Evolutionary conservation across 2,113 vertebrate species (phyloP).

Genomic region (Gallinago media): DNA sequence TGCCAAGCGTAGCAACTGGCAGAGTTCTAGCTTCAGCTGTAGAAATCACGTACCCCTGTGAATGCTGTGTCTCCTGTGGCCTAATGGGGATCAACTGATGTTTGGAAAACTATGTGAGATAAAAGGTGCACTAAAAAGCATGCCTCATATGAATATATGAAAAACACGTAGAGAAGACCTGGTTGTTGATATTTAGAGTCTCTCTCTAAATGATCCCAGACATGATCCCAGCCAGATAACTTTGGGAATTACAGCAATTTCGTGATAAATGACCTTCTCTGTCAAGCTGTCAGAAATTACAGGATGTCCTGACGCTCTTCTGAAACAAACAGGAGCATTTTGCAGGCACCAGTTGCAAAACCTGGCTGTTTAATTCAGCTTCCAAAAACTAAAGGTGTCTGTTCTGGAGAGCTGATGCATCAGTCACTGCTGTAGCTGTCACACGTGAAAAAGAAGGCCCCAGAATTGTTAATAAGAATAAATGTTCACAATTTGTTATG

Average conservation of each 20-base stretch:
- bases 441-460: not conserved
- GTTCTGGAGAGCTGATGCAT: not conserved
- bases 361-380: not conserved
- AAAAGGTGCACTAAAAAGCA: not conserved
- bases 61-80: not conserved
- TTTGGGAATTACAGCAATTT: not conserved
- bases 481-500: not conserved
- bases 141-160: fast-evolving
- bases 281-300: not conserved
- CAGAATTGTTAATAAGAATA: not conserved
- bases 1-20: not conserved
- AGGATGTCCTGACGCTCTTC: not conserved
- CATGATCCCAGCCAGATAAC: not conserved
- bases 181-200: not conserved
- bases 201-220: too few relatives aligned
- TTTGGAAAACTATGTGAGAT: not conserved
- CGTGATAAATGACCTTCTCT: not conserved
- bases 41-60: not conserved
- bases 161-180: not conserved
- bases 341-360: not conserved
- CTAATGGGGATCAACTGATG: not conserved
- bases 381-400: not conserved
- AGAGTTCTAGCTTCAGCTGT: not conserved
- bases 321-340: not conserved
- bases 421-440: not conserved